Evolutionary conservation across 1,140 invertebrate species (phyloP).

Genomic region (Drosophila neocordata): DNA sequence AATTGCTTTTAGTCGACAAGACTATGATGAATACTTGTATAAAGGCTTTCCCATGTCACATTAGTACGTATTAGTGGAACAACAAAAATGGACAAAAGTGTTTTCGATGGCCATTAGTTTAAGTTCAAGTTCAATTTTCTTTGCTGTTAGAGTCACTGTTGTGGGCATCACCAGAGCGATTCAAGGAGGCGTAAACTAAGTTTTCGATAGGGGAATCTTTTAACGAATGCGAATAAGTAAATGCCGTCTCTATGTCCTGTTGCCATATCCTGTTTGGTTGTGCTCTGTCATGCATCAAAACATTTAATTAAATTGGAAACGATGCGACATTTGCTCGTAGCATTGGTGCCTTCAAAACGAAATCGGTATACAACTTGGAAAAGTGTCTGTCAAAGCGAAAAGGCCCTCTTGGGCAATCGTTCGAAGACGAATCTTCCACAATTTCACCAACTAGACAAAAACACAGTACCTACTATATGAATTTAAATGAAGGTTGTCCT

Average conservation of each 20-base stretch:
- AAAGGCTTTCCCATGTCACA: conserved; percentile 34
- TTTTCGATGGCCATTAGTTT: conserved; percentile 57
- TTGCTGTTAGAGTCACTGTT: background rate
- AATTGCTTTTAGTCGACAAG: conserved; percentile 43
- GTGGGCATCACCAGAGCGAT: background rate
- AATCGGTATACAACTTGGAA: background rate
- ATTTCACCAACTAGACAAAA: conserved; percentile 19
- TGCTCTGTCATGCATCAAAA: conserved; percentile 77
- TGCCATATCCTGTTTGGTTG: conserved; percentile 8
- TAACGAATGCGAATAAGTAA: conserved; percentile 67
- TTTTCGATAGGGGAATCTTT: conserved; percentile 39
- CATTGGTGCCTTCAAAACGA: conserved; percentile 9
- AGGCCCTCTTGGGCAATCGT: background rate
- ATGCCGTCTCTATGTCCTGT: conserved; percentile 31
- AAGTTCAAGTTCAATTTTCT: conserved; percentile 27
- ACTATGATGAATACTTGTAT: conserved; percentile 7
- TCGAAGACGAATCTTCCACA: background rate
- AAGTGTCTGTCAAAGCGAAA: background rate
- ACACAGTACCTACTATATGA: conserved; percentile 44
- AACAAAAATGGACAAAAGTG: conserved; percentile 17
- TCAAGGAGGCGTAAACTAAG: conserved; percentile 54
- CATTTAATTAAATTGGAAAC: conserved; percentile 78
- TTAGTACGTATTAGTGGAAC: conserved; percentile 40
- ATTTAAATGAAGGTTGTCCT: conserved; percentile 70
- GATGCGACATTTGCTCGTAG: conserved; percentile 44